A percentile compares a stretch with the other conserved stretches of the same genome.
Evolutionary conservation across 2,888 invertebrate genomes (phyloP).

Genomic region (Smittia sp.): DNA sequence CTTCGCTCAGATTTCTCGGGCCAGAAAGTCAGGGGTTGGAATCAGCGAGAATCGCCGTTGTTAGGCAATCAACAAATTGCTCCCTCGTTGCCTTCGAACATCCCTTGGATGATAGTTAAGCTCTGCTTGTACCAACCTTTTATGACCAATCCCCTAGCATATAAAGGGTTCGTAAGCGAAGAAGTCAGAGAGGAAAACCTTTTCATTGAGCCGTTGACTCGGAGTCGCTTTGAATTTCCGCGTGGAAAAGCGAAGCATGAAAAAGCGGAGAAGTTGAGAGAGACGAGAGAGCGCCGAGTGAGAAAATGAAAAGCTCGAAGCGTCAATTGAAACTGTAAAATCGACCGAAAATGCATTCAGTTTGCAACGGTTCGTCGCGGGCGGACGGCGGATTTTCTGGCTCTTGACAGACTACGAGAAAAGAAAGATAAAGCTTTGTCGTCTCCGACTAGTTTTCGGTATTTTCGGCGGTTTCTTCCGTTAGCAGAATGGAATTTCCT

Average conservation of each 20-base stretch:
- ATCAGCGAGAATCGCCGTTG: too few relatives aligned
- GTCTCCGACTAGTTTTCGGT: neutral
- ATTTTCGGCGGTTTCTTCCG: neutral
- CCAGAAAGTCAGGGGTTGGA: too few relatives aligned
- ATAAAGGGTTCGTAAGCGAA: too few relatives aligned
- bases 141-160: too few relatives aligned
- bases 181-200: neutral
- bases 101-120: too few relatives aligned
- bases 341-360: conserved; percentile 22
- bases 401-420: neutral
- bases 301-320: conserved; percentile 33
- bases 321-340: conserved; percentile 23
- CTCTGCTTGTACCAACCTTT: too few relatives aligned
- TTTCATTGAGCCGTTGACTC: neutral
- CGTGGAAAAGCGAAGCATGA: conserved; percentile 26
- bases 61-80: too few relatives aligned
- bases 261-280: conserved; percentile 11
- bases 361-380: conserved; percentile 7
- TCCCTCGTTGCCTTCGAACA: too few relatives aligned
- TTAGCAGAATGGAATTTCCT: neutral
- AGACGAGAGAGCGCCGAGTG: conserved; percentile 10
- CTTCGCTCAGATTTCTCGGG: too few relatives aligned
- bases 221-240: conserved; percentile 37
- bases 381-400: neutral
- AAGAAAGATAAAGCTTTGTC: neutral